A percentile compares a stretch with the other conserved stretches of the same genome.
These are phyloP conservation scores for Leucophenga varia DNA, from an alignment of 1,140 invertebrate genomes.

Conservation along the genomic window DNA sequence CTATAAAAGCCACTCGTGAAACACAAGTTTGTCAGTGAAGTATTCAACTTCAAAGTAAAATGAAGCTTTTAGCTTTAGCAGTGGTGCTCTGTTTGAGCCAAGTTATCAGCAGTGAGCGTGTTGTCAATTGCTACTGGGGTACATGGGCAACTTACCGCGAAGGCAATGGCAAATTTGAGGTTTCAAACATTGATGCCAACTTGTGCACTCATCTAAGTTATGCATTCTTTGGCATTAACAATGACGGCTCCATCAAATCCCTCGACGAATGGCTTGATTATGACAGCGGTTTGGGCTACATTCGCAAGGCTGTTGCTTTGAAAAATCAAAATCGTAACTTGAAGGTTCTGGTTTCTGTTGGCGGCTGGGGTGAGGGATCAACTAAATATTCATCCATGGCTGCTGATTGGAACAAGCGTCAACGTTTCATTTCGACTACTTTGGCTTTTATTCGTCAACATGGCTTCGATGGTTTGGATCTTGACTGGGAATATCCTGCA, in stretches of 20 bases:
- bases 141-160: constrained; percentile 71
- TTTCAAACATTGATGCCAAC: constrained; percentile 65
- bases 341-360: constrained; percentile 71
- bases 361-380: constrained; percentile 78
- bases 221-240: constrained; percentile 66
- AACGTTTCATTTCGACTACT: constrained; percentile 63
- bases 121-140: constrained; percentile 70
- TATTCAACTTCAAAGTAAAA: too few relatives aligned
- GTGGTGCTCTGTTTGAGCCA: too few relatives aligned
- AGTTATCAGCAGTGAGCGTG: too few relatives aligned
- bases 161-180: constrained; percentile 66
- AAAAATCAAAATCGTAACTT: constrained; percentile 64
- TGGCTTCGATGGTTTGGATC: constrained; percentile 75
- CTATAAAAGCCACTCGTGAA: too few relatives aligned
- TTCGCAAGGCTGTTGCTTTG: constrained; percentile 60
- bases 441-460: constrained; percentile 62
- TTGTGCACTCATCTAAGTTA: constrained; percentile 76
- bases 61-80: too few relatives aligned
- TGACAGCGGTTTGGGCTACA: constrained; percentile 52
- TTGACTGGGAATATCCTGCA: constrained; percentile 80
- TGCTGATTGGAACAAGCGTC: constrained; percentile 56
- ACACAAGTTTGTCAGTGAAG: too few relatives aligned
- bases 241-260: constrained; percentile 55
- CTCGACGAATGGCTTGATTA: constrained; percentile 40
- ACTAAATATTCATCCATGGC: constrained; percentile 65